Conservation (phyloP, 2,113 vertebrate genomes). For the Polypterus bichir region DNA sequence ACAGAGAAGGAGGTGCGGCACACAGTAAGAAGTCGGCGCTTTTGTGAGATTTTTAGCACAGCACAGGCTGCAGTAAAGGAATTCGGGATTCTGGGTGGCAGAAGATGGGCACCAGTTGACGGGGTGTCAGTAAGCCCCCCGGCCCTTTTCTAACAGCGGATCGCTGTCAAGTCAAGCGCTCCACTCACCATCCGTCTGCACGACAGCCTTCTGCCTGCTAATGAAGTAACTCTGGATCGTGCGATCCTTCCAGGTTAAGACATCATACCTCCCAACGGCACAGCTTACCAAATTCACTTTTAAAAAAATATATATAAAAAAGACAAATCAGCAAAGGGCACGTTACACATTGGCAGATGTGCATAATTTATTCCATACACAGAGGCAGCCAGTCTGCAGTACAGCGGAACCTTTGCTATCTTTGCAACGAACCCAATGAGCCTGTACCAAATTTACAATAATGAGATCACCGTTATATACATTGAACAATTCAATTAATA, state of each 20-base stretch:
- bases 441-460: too few species aligned
- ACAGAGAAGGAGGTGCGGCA: not conserved
- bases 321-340: constrained; percentile 31
- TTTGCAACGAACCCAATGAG: too few species aligned
- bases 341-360: not conserved
- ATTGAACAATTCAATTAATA: too few species aligned
- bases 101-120: not conserved
- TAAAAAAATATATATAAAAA: constrained; percentile 47
- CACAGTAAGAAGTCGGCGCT: not conserved
- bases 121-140: constrained; percentile 25
- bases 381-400: too few species aligned
- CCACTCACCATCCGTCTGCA: constrained; percentile 81
- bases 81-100: constrained; percentile 2
- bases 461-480: too few species aligned
- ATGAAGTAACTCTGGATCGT: constrained; percentile 64
- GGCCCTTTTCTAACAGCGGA: constrained; percentile 32
- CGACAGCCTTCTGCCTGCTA: constrained; percentile 70
- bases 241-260: constrained; percentile 67
- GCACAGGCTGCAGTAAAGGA: constrained; percentile 15
- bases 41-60: constrained; percentile 18
- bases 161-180: constrained; percentile 33
- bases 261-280: constrained; percentile 58
- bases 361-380: too few species aligned
- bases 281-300: constrained; percentile 73
- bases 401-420: too few species aligned